These are phyloP conservation scores for Ciona savignyi DNA, from an alignment of 23 tunicate genomes.

Conservation along the genomic window DNA sequence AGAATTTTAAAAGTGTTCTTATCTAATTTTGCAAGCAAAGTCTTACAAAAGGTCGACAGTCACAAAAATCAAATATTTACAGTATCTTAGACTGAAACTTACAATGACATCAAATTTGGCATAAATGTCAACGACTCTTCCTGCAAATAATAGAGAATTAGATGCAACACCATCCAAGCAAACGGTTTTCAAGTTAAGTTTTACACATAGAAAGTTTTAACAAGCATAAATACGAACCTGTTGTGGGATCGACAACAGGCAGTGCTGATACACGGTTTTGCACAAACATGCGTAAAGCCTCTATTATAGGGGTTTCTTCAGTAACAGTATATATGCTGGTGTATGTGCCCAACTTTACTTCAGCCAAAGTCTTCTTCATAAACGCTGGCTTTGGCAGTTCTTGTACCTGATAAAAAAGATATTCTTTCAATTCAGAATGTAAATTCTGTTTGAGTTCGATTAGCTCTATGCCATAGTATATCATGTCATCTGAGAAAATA, in stretches of 20 bases:
- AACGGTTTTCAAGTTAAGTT: too few species aligned
- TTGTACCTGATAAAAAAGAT: slow-evolving; percentile 23
- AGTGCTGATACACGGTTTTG: slow-evolving; percentile 86
- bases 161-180: slow-evolving; percentile 1
- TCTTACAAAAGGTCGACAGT: too few species aligned
- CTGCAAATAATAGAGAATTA: slow-evolving; percentile 34
- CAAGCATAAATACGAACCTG: too few species aligned
- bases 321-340: slow-evolving; percentile 50
- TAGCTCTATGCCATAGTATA: too few species aligned
- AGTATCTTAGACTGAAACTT: too few species aligned
- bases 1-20: too few species aligned
- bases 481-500: too few species aligned
- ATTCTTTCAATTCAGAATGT: background rate
- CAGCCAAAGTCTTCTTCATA: slow-evolving; percentile 74
- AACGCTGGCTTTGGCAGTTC: slow-evolving; percentile 67
- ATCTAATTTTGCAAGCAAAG: too few species aligned
- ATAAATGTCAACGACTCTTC: slow-evolving; percentile 92
- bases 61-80: too few species aligned
- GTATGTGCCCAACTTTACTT: slow-evolving; percentile 75
- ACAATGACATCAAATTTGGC: slow-evolving; percentile 98
- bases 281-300: slow-evolving; percentile 73
- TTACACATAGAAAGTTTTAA: too few species aligned
- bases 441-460: too few species aligned
- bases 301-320: slow-evolving; percentile 76
- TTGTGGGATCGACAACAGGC: slow-evolving; percentile 49